Percentiles rank a stretch among this genome's conserved stretches.
These are phyloP conservation scores for Leptopilina drosophilae DNA, from an alignment of 2,888 invertebrate genomes.

Conservation along the genomic window DNA sequence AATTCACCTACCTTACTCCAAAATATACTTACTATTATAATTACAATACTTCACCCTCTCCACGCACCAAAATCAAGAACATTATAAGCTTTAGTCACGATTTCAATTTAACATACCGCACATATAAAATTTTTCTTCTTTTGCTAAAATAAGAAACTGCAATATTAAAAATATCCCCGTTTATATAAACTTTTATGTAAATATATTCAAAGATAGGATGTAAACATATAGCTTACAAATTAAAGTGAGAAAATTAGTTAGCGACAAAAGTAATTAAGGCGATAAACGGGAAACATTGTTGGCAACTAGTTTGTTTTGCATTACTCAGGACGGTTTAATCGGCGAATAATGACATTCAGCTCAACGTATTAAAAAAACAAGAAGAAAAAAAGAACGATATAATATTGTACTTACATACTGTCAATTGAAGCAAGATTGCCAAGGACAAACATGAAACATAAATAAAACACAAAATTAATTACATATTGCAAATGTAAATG, in stretches of 20 bases:
- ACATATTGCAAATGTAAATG: conserved; percentile 48
- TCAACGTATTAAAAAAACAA: conserved; percentile 22
- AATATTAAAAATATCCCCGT: no score
- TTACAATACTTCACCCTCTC: no score
- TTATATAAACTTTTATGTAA: conserved; percentile 11
- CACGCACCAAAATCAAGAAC: no score
- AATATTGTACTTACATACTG: conserved; percentile 67
- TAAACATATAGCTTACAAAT: conserved; percentile 15
- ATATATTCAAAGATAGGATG: conserved; percentile 25
- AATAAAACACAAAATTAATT: conserved; percentile 61
- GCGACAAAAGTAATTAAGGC: conserved; percentile 10
- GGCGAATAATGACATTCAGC: conserved; percentile 35
- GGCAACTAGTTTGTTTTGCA: conserved; percentile 34
- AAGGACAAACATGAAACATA: conserved; percentile 66
- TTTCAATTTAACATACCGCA: no score
- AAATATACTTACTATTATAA: background rate
- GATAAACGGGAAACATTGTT: background rate
- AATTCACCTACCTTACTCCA: background rate
- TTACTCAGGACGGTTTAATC: conserved; percentile 14
- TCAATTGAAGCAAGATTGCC: conserved; percentile 49
- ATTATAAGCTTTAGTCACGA: no score
- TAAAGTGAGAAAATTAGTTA: conserved; percentile 19
- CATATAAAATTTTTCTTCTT: no score
- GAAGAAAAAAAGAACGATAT: background rate
- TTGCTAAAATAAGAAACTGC: no score